Percentiles rank a stretch among this genome's conserved stretches.
These are phyloP conservation scores for Dromaius novaehollandiae DNA, from an alignment of 2,113 vertebrate genomes.

Conservation along the genomic window DNA sequence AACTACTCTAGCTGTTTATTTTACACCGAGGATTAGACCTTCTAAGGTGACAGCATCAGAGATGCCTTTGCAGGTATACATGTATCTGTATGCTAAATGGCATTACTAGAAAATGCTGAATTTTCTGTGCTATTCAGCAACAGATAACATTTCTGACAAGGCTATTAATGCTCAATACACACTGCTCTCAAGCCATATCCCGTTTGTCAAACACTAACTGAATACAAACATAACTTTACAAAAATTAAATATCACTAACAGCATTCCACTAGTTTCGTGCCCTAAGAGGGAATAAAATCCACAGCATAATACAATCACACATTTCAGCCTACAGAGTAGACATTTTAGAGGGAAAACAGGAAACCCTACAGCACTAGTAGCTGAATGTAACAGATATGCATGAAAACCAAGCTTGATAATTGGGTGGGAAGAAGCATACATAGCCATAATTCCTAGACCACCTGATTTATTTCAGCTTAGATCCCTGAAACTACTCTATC, in stretches of 20 bases:
- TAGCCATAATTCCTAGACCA: not conserved
- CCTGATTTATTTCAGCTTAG: not conserved
- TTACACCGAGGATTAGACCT: not conserved
- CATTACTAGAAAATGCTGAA: not conserved
- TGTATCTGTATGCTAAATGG: not conserved
- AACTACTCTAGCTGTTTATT: not conserved
- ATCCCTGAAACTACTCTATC: not conserved
- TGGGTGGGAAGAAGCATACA: not conserved
- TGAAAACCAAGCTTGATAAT: not conserved
- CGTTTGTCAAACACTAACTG: not conserved
- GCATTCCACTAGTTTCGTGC: not conserved
- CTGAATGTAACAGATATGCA: not conserved
- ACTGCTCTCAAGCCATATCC: not conserved
- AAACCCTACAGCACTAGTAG: not conserved
- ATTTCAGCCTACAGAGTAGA: not conserved
- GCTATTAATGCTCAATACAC: not conserved
- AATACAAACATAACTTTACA: not conserved
- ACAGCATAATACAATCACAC: not conserved
- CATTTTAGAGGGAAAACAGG: not conserved
- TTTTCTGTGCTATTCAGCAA: not conserved
- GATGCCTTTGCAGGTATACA: not conserved
- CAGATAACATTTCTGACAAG: not conserved
- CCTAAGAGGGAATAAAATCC: not conserved
- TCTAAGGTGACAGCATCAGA: not conserved
- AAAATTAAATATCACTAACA: not conserved